Conservation (phyloP, 2,888 invertebrate genomes). For the Eugnorisma glareosa region DNA sequence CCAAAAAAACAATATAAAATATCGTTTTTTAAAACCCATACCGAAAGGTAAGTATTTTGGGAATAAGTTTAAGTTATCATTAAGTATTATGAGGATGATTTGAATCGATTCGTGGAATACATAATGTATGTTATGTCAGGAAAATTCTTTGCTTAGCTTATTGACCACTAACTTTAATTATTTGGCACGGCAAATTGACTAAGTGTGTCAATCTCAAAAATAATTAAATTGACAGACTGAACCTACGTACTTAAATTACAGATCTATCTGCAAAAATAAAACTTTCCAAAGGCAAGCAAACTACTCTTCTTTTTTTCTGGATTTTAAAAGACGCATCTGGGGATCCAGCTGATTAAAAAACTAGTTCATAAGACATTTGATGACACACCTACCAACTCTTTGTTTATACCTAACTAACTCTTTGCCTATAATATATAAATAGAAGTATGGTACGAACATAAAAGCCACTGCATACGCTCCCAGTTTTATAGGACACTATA, state of each 20-base stretch:
- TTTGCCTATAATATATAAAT: constrained; percentile 11
- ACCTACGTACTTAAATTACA: not conserved
- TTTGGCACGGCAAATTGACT: not conserved
- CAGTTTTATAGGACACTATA: constrained; percentile 24
- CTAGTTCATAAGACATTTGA: too few species aligned
- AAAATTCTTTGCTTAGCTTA: not conserved
- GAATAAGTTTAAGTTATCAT: constrained; percentile 35
- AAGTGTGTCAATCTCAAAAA: not conserved
- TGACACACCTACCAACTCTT: not conserved
- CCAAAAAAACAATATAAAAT: constrained; percentile 74
- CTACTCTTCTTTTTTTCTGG: not conserved
- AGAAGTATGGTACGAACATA: not conserved
- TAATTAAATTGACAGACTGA: not conserved
- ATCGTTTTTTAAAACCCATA: constrained; percentile 71
- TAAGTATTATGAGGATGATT: constrained; percentile 17
- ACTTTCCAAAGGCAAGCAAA: not conserved
- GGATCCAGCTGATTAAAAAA: not conserved
- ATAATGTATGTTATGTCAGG: not conserved
- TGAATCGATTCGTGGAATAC: not conserved
- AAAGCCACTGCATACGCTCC: not conserved
- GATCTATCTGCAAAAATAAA: not conserved
- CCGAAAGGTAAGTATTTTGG: constrained; percentile 44
- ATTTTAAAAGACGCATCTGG: not conserved
- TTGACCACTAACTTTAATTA: not conserved
- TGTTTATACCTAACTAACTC: not conserved